These are phyloP conservation scores for Corella eumyota DNA, from an alignment of 23 tunicate species.

Conservation along the genomic window DNA sequence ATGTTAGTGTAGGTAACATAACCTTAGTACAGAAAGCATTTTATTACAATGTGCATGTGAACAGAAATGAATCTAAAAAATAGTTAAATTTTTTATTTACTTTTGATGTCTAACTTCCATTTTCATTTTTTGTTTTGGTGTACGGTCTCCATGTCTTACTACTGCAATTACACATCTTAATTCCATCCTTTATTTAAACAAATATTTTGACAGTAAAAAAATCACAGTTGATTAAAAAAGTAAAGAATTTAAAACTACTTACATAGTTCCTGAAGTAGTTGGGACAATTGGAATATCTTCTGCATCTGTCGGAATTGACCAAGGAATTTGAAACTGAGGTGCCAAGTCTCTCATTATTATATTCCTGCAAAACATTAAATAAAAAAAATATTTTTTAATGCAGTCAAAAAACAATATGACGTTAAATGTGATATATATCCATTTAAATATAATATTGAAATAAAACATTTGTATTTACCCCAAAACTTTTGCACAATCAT, in stretches of 20 bases:
- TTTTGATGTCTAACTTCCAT: slow-evolving; percentile 97
- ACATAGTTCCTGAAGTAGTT: slow-evolving; percentile 92
- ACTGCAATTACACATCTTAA: slow-evolving; percentile 93
- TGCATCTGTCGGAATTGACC: slow-evolving; percentile 85
- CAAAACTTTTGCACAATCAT: slow-evolving; percentile 97
- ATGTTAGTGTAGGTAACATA: background rate
- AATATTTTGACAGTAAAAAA: background rate
- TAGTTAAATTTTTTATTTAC: slow-evolving; percentile 35
- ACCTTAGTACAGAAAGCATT: background rate
- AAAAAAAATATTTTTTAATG: no score
- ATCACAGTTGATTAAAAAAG: background rate
- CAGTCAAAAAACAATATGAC: no score
- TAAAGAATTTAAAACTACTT: slow-evolving; percentile 4
- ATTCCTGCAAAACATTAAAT: slow-evolving; percentile 32
- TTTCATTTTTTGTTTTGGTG: slow-evolving; percentile 98
- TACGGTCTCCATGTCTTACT: slow-evolving; percentile 95
- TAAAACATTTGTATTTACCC: slow-evolving; percentile 34
- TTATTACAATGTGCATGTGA: no score
- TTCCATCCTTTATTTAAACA: slow-evolving; percentile 70
- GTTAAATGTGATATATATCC: no score
- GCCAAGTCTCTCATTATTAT: slow-evolving; percentile 86
- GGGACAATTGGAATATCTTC: slow-evolving; percentile 94
- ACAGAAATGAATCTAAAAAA: no score
- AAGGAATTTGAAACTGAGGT: slow-evolving; percentile 87
- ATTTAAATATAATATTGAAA: slow-evolving; percentile 1